These are phyloP conservation scores for Oenanthe melanoleuca DNA, from an alignment of 2,113 vertebrate genomes.

Conservation along the genomic window DNA sequence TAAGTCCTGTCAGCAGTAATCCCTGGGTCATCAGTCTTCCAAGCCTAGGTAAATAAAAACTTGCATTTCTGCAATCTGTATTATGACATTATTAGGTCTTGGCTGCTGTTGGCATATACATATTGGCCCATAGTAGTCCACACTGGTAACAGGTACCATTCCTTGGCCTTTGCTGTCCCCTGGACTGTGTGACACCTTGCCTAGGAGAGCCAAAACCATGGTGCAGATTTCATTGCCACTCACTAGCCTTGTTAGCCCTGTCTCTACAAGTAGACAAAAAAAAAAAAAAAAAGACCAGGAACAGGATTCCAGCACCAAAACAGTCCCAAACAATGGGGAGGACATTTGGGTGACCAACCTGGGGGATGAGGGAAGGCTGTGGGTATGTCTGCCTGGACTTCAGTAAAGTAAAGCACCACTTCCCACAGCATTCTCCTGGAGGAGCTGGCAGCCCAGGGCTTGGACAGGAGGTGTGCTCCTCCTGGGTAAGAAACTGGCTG, in stretches of 20 bases:
- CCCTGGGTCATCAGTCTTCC: not conserved
- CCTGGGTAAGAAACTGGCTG: too few species aligned
- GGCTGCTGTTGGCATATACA: not conserved
- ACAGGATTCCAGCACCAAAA: not conserved
- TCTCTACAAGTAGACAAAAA: not conserved
- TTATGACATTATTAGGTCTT: not conserved
- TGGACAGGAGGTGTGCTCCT: not conserved
- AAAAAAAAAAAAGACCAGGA: not conserved
- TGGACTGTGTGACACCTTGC: not conserved
- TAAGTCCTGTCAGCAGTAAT: not conserved
- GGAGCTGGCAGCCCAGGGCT: not conserved
- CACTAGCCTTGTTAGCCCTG: not conserved
- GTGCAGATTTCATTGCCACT: not conserved
- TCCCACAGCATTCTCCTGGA: not conserved
- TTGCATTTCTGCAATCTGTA: not conserved
- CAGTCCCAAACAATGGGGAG: not conserved
- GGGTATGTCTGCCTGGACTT: not conserved
- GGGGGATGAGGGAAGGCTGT: not conserved
- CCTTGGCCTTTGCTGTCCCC: not conserved
- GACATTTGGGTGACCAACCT: not conserved
- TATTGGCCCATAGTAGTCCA: not conserved
- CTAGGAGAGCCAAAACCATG: not conserved
- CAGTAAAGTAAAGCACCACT: not conserved
- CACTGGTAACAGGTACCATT: not conserved
- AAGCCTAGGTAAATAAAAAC: not conserved